Conservation (phyloP, 2,888 invertebrate species). For the Buathra laborator region DNA sequence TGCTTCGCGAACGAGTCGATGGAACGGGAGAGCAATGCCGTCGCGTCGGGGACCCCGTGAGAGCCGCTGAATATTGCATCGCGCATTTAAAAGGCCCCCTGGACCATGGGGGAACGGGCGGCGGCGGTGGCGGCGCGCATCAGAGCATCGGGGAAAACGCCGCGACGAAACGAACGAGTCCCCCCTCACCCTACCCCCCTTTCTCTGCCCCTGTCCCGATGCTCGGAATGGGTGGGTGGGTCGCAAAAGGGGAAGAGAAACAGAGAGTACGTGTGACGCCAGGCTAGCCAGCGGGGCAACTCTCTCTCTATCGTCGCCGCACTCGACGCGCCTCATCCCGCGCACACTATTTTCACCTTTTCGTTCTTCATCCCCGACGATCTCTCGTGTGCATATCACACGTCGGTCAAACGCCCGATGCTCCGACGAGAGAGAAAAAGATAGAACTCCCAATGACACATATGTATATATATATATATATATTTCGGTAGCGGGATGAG, state of each 20-base stretch:
- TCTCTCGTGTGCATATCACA: slow-evolving; percentile 82
- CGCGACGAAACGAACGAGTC: slow-evolving; percentile 68
- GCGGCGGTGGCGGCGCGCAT: slow-evolving; percentile 51
- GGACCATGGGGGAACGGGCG: slow-evolving; percentile 53
- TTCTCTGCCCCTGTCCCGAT: slow-evolving; percentile 63
- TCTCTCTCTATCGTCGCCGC: slow-evolving; percentile 41
- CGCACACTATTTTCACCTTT: slow-evolving; percentile 70
- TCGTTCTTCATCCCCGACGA: slow-evolving; percentile 57
- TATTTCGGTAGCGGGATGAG: slow-evolving; percentile 61
- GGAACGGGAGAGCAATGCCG: slow-evolving; percentile 64
- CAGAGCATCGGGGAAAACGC: slow-evolving; percentile 63
- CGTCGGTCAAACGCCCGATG: slow-evolving; percentile 82
- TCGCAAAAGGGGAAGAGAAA: slow-evolving; percentile 46
- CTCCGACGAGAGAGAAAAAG: neutral
- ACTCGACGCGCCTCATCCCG: slow-evolving; percentile 55
- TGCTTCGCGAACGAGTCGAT: slow-evolving; percentile 59
- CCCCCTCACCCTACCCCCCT: slow-evolving; percentile 62
- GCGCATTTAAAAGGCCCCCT: slow-evolving; percentile 82
- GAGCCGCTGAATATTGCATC: slow-evolving; percentile 85
- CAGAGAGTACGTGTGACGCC: slow-evolving; percentile 64
- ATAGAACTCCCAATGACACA: slow-evolving; percentile 78
- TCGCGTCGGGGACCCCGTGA: slow-evolving; percentile 71
- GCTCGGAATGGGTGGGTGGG: slow-evolving; percentile 47
- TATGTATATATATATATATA: slow-evolving; percentile 74
- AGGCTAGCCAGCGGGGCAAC: slow-evolving; percentile 42